Evolutionary conservation across 2,113 vertebrate species (phyloP).

Genomic region (Fulmarus glacialis): DNA sequence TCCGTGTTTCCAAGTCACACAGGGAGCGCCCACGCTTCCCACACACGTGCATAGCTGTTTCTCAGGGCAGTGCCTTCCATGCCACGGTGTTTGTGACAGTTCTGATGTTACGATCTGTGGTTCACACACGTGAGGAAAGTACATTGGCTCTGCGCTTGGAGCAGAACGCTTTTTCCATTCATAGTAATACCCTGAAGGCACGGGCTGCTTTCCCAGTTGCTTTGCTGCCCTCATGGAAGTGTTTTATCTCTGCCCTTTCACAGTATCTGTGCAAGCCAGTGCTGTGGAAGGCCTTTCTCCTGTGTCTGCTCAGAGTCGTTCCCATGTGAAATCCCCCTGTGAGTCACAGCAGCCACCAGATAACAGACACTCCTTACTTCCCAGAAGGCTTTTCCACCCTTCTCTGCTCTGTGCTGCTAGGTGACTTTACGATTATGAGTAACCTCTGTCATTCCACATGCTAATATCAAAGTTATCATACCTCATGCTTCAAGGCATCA

Average conservation of each 20-base stretch:
- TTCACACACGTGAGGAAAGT: not conserved
- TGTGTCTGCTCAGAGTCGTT: not conserved
- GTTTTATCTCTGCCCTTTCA: not conserved
- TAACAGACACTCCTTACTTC: not conserved
- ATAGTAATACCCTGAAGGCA: not conserved
- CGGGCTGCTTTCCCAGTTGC: not conserved
- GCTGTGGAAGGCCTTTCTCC: not conserved
- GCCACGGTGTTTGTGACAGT: not conserved
- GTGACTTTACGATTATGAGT: not conserved
- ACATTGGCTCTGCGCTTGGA: not conserved
- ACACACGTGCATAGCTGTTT: rapidly evolving
- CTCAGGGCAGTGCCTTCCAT: not conserved
- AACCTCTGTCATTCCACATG: not conserved
- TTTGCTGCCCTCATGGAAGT: not conserved
- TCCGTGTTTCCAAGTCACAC: rapidly evolving
- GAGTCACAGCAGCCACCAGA: not conserved
- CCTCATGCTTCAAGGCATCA: not conserved
- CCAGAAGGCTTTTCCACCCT: not conserved
- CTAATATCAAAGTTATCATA: not conserved
- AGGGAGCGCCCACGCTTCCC: rapidly evolving
- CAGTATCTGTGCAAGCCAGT: not conserved
- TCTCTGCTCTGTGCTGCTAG: not conserved
- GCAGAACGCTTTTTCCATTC: not conserved
- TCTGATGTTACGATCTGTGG: not conserved
- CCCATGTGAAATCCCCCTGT: not conserved